Conservation (phyloP, 2,888 invertebrate species). For the Liopterus haemorrhoidalis region DNA sequence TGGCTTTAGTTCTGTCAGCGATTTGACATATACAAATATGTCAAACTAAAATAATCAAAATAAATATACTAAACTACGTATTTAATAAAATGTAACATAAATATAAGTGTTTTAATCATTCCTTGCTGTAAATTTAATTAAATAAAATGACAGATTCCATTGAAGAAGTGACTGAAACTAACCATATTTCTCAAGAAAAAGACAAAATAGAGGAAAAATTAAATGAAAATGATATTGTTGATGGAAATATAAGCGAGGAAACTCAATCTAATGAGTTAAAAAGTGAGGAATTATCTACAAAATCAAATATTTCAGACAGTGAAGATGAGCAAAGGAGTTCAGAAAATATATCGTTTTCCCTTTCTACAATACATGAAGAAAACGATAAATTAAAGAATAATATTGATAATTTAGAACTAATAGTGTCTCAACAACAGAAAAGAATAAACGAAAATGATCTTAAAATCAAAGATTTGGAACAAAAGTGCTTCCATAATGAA, state of each 20-base stretch:
- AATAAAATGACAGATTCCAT: background rate
- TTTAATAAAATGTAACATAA: too few relatives aligned
- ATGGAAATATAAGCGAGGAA: background rate
- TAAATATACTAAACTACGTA: too few relatives aligned
- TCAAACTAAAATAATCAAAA: too few relatives aligned
- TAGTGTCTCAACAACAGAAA: constrained; percentile 14
- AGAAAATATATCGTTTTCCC: too few relatives aligned
- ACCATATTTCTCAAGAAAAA: background rate
- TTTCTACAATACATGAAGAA: too few relatives aligned
- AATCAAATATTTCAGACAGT: too few relatives aligned
- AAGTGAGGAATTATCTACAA: background rate
- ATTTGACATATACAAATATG: too few relatives aligned
- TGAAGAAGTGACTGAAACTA: background rate
- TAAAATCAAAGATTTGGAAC: constrained; percentile 32
- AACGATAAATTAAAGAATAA: too few relatives aligned
- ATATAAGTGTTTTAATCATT: too few relatives aligned
- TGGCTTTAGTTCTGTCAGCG: too few relatives aligned
- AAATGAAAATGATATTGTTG: background rate
- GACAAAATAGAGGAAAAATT: background rate
- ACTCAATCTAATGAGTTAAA: background rate
- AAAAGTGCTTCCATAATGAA: constrained; percentile 33
- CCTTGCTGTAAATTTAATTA: too few relatives aligned
- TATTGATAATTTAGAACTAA: constrained; percentile 11
- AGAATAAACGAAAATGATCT: constrained; percentile 17
- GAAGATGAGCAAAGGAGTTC: too few relatives aligned